Evolutionary conservation across 2,113 vertebrate genomes (phyloP), one percentile per base, ranked within the genome.

Genomic region (Ctenodactylus gundi): DNA sequence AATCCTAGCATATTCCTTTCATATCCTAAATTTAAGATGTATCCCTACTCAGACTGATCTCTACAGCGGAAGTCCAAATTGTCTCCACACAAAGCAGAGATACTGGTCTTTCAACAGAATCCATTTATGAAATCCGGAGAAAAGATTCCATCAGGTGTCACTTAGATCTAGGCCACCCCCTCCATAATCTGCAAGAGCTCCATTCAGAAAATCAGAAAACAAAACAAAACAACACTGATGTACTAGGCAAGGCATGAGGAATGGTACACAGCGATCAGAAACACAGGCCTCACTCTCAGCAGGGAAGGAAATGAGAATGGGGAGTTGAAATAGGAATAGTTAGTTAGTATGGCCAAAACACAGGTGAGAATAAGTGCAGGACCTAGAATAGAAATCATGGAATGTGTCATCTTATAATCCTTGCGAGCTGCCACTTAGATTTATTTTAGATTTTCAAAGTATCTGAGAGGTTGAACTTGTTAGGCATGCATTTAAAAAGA

Each of bases 361-460:
- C 5, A 89, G 70, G 51, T 64, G 46, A 91, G 49, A 72, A 93
- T 62, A 89, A 18, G 4, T 60, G 13, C 27, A 75, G 8, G n/a
- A n/a, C 64, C 58, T 87, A 41, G 44, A 81, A 34, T 72, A n/a
- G 29, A 83, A 93, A 80, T 41, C 12, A 83, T 0, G 5, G 8
- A 84, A 58, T 25, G 9, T 65, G 31, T 51, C 65, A 57, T 46
- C 5, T 29, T 81, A 8, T 49, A 51, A 21, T 78, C 25, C 36
- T 84, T 83, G 29, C 20, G 86, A 80, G 90, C 27, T n/a, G 21
- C 44, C 57, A 51, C n/a, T 76, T 51, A 31, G 49, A 58, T 84
- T 96, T 78, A 90, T 58, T 64, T 81, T 81, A 25, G n/a, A 93
- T 25, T n/a, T 65, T 67, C 21, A 95, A 85, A 44, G 34, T 67